A percentile compares a stretch with the other conserved stretches of the same genome.
phyloP scores from a whole-genome alignment of 2,113 vertebrate genomes.

The Monopterus albus region DNA sequence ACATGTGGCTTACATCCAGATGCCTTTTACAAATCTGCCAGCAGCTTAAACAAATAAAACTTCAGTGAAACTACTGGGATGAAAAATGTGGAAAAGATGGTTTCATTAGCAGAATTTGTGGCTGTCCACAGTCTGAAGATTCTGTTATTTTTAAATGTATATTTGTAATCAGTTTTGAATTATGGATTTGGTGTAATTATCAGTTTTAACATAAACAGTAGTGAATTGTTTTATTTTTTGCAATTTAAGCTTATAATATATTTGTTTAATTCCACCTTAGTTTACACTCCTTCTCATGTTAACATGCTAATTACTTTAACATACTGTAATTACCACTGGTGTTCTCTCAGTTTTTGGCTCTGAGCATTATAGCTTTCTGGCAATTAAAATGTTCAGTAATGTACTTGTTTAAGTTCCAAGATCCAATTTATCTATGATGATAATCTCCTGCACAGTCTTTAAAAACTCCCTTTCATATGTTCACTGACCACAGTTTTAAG shows the following conservation, averaged over 20 bases:
- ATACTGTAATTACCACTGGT: neutral
- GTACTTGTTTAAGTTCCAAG: conserved; percentile 1
- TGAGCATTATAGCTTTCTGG: neutral
- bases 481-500: conserved; percentile 22
- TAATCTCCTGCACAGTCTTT: conserved; percentile 6
- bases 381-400: neutral
- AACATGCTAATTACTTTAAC: neutral
- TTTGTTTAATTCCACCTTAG: neutral
- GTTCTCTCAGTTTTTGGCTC: neutral
- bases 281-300: conserved; percentile 7
- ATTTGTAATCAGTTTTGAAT: neutral
- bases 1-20: conserved; percentile 47
- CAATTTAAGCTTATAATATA: neutral
- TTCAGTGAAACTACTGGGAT: neutral
- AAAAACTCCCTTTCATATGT: conserved; percentile 10
- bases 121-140: neutral
- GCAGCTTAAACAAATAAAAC: conserved; percentile 44
- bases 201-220: too few relatives aligned
- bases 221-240: neutral
- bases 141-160: neutral
- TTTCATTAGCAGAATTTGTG: neutral
- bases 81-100: conserved; percentile 4
- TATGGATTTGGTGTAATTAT: too few relatives aligned
- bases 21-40: conserved; percentile 27
- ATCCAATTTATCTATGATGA: conserved; percentile 8